Evolutionary conservation across 2,797 vertebrate species (phyloP), one percentile per base, ranked within the genome.

Genomic region (Cottoperca gobio): DNA sequence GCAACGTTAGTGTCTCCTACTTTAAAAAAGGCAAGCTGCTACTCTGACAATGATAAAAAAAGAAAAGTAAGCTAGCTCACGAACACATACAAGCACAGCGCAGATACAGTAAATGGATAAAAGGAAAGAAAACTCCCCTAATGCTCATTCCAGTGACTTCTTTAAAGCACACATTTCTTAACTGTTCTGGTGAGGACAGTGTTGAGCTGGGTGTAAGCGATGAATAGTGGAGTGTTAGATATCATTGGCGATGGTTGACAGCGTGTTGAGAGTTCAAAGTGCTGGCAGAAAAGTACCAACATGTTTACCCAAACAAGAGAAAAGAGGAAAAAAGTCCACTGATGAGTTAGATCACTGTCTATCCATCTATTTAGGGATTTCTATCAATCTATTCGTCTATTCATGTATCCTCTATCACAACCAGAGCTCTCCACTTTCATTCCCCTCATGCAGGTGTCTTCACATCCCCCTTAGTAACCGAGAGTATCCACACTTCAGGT

Each of bases 381-480:
- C 74, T 87, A 84, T 55, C 39, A 14, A 8, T 79, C 79, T 82
- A 78, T 43, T 35, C 2, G 8, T 62, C 73, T 82, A 78, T 45
- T 54, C n/a, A 42, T 73, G 82, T 87, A 66, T 67, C 46, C 3
- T 66, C 65, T 84, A 82, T 73, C 55, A 83, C 74, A 82, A 60
- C 69, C 71, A 86, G 17, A 2, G 0, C n/a, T 74, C 72, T 76
- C 48, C 65, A 73, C 50, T 85, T 76, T 57, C 42, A 73, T 90
- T 82, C 59, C 83, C 79, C 81, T 82, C 75, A 84, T 86, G 87
- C 82, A 19, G 83, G 86, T 52, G 79, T 85, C 87, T 86, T 92
- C 89, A 93, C 86, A 91, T 87, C 81, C 89, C 93, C 89, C 90
- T 90, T 87, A 67, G 79, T 64, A 81, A 89, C 86, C 89, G 73